Percentiles rank a stretch among this genome's conserved stretches.
These are phyloP conservation scores for Caenorhabditis imperialis DNA, from an alignment of 2,888 invertebrate genomes.

Conservation along the genomic window DNA sequence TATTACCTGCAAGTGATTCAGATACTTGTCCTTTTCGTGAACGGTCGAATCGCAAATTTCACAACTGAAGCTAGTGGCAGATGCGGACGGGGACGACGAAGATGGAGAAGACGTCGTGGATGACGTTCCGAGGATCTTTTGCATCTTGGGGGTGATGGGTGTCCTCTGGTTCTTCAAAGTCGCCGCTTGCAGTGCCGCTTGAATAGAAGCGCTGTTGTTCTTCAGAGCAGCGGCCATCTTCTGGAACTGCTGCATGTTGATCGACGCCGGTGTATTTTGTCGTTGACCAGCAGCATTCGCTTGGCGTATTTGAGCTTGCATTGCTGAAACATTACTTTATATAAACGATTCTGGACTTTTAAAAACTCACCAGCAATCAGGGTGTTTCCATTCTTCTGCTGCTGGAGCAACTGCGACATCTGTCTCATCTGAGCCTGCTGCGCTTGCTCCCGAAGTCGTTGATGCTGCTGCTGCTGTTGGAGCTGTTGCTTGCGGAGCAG, in stretches of 20 bases:
- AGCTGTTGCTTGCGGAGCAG: conserved; percentile 6
- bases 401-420: conserved; percentile 11
- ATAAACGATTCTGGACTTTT: too few relatives aligned
- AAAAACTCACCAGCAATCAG: conserved; percentile 25
- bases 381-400: conserved; percentile 16
- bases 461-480: conserved; percentile 18
- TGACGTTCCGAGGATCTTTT: not conserved
- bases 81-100: not conserved
- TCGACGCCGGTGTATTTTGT: conserved; percentile 1
- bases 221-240: conserved; percentile 6
- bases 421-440: conserved; percentile 4
- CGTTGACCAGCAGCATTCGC: conserved; percentile 14
- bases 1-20: conserved; percentile 67
- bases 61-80: conserved; percentile 45
- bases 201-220: conserved; percentile 9
- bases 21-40: conserved; percentile 62
- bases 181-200: conserved; percentile 22
- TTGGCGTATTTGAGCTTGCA: conserved; percentile 34
- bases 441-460: conserved; percentile 17
- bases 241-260: conserved; percentile 21
- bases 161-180: conserved; percentile 8
- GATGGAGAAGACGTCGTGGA: not conserved
- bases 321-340: conserved; percentile 15
- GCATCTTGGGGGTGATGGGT: not conserved
- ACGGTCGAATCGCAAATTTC: conserved; percentile 74